Evolutionary conservation across 2,113 vertebrate genomes (phyloP).

Genomic region (Ahaetulla prasina): DNA sequence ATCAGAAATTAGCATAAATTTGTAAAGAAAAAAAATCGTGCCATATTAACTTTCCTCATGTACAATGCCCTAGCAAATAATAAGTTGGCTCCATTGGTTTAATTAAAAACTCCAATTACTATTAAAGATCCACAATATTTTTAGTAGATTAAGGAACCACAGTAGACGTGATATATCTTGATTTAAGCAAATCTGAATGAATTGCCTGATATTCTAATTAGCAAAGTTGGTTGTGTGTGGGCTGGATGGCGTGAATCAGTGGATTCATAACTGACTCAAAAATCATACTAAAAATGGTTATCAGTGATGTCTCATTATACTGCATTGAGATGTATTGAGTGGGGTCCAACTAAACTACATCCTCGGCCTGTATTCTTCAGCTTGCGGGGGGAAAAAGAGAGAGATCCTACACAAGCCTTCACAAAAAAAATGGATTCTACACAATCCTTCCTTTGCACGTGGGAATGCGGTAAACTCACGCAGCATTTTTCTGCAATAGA

Average conservation of each 20-base stretch:
- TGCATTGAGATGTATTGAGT: not conserved
- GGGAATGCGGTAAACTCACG: not conserved
- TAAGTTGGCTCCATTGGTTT: not conserved
- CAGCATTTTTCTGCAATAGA: not conserved
- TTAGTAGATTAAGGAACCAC: not conserved
- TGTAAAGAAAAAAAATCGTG: not conserved
- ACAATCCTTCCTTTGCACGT: not conserved
- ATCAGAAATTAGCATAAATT: not conserved
- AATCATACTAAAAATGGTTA: not conserved
- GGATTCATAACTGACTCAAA: not conserved
- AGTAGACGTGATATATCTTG: not conserved
- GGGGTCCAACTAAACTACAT: not conserved
- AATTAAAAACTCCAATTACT: not conserved
- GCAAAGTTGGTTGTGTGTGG: not conserved
- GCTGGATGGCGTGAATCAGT: not conserved
- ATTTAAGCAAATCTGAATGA: not conserved
- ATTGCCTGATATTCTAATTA: not conserved
- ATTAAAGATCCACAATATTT: not conserved
- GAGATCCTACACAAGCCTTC: not conserved
- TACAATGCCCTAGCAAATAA: not conserved
- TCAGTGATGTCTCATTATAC: not conserved
- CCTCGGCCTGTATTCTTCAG: not conserved
- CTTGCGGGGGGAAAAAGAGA: not conserved
- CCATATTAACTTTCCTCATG: not conserved
- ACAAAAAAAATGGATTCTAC: not conserved